These are phyloP conservation scores for Drosophila flavopinicola DNA, from an alignment of 2,888 invertebrate genomes.

Conservation along the genomic window DNA sequence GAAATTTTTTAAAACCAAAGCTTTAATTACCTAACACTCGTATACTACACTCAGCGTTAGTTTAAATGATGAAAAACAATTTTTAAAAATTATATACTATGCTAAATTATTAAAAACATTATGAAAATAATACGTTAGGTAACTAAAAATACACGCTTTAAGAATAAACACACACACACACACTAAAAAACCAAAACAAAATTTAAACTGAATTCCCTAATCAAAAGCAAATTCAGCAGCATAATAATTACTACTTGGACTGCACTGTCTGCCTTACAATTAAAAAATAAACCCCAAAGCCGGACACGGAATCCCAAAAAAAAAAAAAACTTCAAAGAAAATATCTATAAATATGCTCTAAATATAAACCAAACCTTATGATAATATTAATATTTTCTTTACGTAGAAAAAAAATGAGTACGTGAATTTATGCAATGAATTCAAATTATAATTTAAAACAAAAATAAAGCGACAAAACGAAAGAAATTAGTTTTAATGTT, in stretches of 20 bases:
- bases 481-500: constrained; percentile 6
- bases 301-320: constrained; percentile 35
- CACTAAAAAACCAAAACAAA: constrained; percentile 20
- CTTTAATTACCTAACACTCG: constrained; percentile 71
- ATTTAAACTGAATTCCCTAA: constrained; percentile 27
- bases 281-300: constrained; percentile 18
- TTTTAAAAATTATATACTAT: constrained; percentile 56
- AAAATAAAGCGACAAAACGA: constrained; percentile 46
- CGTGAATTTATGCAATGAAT: constrained; percentile 50
- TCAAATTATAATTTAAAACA: constrained; percentile 63
- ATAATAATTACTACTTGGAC: constrained; percentile 57
- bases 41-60: constrained; percentile 66
- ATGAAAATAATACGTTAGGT: constrained; percentile 33
- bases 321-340: no score
- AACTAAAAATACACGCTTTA: constrained; percentile 46
- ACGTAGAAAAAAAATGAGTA: constrained; percentile 55
- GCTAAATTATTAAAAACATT: constrained; percentile 32
- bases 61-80: constrained; percentile 28
- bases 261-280: constrained; percentile 74
- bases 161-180: no score
- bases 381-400: constrained; percentile 58
- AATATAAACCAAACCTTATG: constrained; percentile 49
- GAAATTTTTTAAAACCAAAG: constrained; percentile 63
- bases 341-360: constrained; percentile 29
- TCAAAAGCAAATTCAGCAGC: constrained; percentile 19